Conservation (phyloP, 2,113 vertebrate genomes). For the Rhineura floridana region DNA sequence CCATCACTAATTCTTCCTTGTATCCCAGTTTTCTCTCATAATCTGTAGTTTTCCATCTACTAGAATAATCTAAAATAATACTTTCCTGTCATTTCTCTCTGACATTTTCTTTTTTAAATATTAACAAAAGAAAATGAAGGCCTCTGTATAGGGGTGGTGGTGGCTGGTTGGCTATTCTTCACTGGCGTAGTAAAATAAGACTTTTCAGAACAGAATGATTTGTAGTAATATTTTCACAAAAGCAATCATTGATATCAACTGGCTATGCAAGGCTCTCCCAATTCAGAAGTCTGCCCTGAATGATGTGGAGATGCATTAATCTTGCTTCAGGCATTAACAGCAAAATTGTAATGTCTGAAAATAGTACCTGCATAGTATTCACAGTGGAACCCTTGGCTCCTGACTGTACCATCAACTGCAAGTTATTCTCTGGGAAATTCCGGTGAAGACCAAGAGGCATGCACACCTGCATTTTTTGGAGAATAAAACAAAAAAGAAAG, state of each 20-base stretch:
- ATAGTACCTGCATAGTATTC: slow-evolving; percentile 94
- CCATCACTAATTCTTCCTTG: background rate
- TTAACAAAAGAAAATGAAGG: background rate
- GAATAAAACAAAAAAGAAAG: background rate
- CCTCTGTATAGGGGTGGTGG: no score
- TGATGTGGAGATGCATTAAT: background rate
- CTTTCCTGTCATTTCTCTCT: background rate
- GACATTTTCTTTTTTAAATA: background rate
- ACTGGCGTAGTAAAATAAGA: background rate
- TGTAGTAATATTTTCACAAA: background rate
- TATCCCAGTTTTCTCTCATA: background rate
- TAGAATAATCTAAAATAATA: background rate
- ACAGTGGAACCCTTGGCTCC: slow-evolving; percentile 98
- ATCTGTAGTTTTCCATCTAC: background rate
- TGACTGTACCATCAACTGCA: slow-evolving; percentile 98
- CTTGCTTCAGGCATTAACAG: background rate
- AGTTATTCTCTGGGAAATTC: slow-evolving; percentile 94
- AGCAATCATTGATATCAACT: background rate
- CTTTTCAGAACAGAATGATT: background rate
- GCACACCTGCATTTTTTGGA: slow-evolving; percentile 81
- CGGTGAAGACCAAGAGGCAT: slow-evolving; percentile 94
- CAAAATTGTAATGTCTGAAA: background rate
- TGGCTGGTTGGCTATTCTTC: background rate
- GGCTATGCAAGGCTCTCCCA: background rate
- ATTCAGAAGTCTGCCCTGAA: background rate